Evolutionary conservation across 64 coral and sea anemone genomes (phyloP), one percentile per base, ranked within the genome.

Genomic region (Pachyseris speciosa): DNA sequence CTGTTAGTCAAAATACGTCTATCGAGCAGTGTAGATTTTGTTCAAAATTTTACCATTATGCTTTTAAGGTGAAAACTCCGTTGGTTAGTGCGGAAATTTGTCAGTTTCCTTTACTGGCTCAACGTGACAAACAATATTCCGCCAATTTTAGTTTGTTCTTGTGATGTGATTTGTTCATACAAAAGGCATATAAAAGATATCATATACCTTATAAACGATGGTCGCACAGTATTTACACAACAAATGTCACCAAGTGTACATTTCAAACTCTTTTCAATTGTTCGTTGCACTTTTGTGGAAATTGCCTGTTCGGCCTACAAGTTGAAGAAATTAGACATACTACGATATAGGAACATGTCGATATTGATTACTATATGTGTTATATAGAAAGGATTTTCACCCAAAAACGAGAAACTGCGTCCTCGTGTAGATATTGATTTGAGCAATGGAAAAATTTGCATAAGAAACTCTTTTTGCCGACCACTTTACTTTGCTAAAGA

Each of bases 191-290:
- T 40, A 19, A 39, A 25, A 63, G 22, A 81, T 61, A 55, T 58
- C 77, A 63, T 17, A 27, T 25, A 63, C 20, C 15, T 38, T 19
- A 71, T 39, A 40, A 7, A 39, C 10, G 10, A 63, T 5, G 19
- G 11, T 25, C 20, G 25, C 4, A 20, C 15, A 12, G 9, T 63
- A 37, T 81, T 81, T 60, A 40, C 37, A 10, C 20, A 81, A 7
- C 8, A 81, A 61, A 61, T 40, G 77, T 60, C 77, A 61, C 32
- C 55, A 61, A 60, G 63, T 81, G 77, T 63, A 81, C 77, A 61
- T 34, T 81, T 81, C 7, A 25, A 39, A 32, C 51, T 63, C 32
- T 63, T 81, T n/a, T 40, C 34, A 58, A 81, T 39, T 38, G 22
- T 61, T 22, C 43, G 32, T 78, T 52, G 74, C 74, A 52, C 70